Evolutionary conservation across 2,888 invertebrate genomes (phyloP).

Genomic region (Lordiphosa fenestrarum): DNA sequence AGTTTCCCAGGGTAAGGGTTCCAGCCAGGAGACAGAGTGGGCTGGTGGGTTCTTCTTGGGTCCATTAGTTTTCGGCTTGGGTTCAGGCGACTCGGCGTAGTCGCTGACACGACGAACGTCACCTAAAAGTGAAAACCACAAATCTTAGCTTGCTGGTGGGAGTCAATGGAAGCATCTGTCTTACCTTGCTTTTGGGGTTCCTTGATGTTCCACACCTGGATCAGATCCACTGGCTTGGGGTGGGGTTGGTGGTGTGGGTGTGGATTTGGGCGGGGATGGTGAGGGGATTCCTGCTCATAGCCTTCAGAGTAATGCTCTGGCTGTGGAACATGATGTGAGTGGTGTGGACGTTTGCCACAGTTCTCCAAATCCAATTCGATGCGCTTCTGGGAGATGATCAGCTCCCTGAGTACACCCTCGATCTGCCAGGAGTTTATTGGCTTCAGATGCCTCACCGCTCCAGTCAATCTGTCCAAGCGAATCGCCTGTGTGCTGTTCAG

Average conservation of each 20-base stretch:
- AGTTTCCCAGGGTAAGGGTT: conserved; percentile 51
- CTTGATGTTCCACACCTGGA: conserved; percentile 31
- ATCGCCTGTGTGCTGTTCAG: conserved; percentile 47
- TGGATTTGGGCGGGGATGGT: background rate
- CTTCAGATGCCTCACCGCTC: conserved; percentile 34
- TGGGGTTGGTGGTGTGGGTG: conserved; percentile 1
- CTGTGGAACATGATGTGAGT: background rate
- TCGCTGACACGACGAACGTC: conserved; percentile 16
- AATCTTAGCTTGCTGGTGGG: background rate
- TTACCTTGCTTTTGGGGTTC: conserved; percentile 32
- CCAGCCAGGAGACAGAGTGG: conserved; percentile 32
- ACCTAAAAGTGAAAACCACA: conserved; percentile 12
- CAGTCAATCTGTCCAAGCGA: conserved; percentile 27
- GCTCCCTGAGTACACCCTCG: conserved; percentile 48
- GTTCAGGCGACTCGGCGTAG: conserved; percentile 29
- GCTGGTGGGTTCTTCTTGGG: background rate
- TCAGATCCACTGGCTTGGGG: conserved; percentile 19
- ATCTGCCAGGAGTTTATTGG: conserved; percentile 49
- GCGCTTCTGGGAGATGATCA: conserved; percentile 58
- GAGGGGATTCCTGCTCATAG: conserved; percentile 1
- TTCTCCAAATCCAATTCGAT: conserved; percentile 54
- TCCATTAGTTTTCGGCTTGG: conserved; percentile 1
- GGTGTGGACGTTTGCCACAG: conserved; percentile 22
- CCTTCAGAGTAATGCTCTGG: conserved; percentile 4
- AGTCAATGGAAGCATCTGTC: background rate